phyloP scores from a whole-genome alignment of 2,888 invertebrate species.

The Sycophila texana region DNA sequence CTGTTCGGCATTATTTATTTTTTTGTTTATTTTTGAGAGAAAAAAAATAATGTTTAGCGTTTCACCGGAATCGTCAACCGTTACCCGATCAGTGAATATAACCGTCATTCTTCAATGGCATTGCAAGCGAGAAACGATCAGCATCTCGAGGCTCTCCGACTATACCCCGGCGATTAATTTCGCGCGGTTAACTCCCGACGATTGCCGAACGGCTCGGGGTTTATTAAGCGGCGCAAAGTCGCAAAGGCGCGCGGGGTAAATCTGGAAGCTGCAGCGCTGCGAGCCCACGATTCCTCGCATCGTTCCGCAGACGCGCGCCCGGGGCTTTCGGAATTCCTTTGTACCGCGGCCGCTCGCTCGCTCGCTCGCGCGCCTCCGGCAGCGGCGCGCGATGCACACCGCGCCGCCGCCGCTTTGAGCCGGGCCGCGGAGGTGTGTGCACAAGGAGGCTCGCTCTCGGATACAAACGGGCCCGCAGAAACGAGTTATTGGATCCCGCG shows the following conservation, averaged over 20 bases:
- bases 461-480: too few species aligned
- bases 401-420: slow-evolving; percentile 8
- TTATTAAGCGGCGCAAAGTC: background rate
- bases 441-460: background rate
- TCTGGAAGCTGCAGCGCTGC: slow-evolving; percentile 18
- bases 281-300: slow-evolving; percentile 37
- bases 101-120: too few species aligned
- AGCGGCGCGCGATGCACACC: background rate
- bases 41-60: too few species aligned
- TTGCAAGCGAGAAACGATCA: too few species aligned
- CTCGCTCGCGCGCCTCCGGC: background rate
- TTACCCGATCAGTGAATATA: too few species aligned
- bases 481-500: slow-evolving; percentile 25
- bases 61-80: too few species aligned
- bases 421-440: slow-evolving; percentile 6
- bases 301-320: slow-evolving; percentile 19
- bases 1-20: too few species aligned
- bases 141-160: too few species aligned
- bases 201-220: too few species aligned
- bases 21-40: too few species aligned
- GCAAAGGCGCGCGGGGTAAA: background rate
- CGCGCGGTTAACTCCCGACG: too few species aligned
- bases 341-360: background rate
- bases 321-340: slow-evolving; percentile 47
- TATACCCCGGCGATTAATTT: too few species aligned